phyloP scores from a whole-genome alignment of 2,888 invertebrate genomes.

The Ochropacha duplaris region DNA sequence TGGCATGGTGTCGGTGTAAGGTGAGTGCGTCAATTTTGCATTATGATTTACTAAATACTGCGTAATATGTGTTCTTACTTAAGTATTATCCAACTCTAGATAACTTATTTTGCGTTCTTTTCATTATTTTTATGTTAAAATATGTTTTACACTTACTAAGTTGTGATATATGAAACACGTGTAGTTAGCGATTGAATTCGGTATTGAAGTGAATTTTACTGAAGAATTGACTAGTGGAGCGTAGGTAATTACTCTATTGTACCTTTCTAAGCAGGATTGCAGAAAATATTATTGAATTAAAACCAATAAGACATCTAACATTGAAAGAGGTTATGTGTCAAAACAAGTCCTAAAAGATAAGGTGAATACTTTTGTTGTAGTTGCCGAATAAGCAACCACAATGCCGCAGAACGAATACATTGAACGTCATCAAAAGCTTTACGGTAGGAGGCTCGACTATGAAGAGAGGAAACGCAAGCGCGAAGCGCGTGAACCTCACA shows the following conservation, averaged over 20 bases:
- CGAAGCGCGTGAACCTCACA: conserved; percentile 97
- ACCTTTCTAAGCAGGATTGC: neutral
- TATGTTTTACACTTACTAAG: conserved; percentile 11
- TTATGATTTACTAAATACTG: conserved; percentile 41
- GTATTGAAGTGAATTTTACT: conserved; percentile 13
- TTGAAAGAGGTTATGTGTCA: conserved; percentile 47
- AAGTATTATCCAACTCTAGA: conserved; percentile 20
- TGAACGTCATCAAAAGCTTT: conserved; percentile 97
- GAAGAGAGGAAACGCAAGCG: conserved; percentile 98
- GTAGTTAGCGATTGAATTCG: conserved; percentile 10
- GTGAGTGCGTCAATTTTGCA: conserved; percentile 61
- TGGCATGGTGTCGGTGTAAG: conserved; percentile 81
- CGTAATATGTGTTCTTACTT: conserved; percentile 25
- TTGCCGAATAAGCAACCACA: conserved; percentile 81
- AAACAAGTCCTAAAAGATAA: conserved; percentile 32
- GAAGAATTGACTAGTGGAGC: conserved; percentile 10
- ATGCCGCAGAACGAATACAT: conserved; percentile 99
- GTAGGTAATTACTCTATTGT: neutral
- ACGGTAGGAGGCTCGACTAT: conserved; percentile 98
- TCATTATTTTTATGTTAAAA: neutral
- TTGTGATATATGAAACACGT: conserved; percentile 23
- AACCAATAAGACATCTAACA: neutral
- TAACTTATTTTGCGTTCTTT: conserved; percentile 19
- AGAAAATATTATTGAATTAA: neutral
- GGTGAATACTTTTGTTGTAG: conserved; percentile 78